A percentile compares a stretch with the other conserved stretches of the same genome.
phyloP scores from a whole-genome alignment of 2,797 vertebrate genomes.

The Carcharodon carcharias region DNA sequence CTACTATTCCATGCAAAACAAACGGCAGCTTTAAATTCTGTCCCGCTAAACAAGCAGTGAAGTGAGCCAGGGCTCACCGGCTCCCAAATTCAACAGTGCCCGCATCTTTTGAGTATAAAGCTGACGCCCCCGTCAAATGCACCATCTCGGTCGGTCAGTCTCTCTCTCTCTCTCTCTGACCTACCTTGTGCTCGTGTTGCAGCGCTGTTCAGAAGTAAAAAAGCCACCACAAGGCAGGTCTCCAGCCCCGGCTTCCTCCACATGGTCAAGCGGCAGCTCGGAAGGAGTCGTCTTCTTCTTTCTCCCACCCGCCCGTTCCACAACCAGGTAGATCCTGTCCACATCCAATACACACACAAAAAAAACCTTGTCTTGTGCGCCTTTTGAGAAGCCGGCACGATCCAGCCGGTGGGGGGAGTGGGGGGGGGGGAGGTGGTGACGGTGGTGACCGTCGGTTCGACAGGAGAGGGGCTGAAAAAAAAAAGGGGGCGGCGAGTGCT shows the following conservation, averaged over 20 bases:
- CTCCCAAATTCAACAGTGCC: not conserved
- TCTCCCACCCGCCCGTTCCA: not conserved
- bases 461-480: not conserved
- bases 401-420: not conserved
- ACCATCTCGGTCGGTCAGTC: not conserved
- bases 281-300: not conserved
- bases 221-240: not conserved
- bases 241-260: constrained; percentile 1
- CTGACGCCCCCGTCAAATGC: not conserved
- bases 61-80: not conserved
- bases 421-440: too few species aligned
- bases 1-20: not conserved
- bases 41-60: not conserved
- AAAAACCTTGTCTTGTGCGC: not conserved
- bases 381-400: not conserved
- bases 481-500: too few species aligned
- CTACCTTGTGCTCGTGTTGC: constrained; percentile 27
- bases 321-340: not conserved
- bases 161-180: not conserved
- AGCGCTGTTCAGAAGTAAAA: not conserved
- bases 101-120: not conserved
- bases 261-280: not conserved
- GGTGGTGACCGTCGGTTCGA: not conserved
- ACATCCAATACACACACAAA: not conserved
- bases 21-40: not conserved